Evolutionary conservation across 1,140 invertebrate genomes (phyloP), one percentile per base, ranked within the genome.

Genomic region (Euwallacea similis): DNA sequence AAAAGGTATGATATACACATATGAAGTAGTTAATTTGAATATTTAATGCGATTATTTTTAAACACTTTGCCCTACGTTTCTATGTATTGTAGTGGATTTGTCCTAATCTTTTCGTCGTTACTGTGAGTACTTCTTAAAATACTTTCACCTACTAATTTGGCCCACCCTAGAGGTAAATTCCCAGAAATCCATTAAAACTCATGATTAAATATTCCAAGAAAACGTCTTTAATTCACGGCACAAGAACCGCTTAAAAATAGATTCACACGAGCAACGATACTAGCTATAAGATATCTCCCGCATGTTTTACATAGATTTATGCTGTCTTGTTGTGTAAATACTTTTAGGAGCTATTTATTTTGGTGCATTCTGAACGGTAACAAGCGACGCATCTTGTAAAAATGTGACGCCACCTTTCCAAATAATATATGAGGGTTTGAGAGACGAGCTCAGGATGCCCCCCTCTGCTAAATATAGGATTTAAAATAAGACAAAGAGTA

Each of bases 361-460:
- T 33, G 44, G 53, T 66, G 65, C 42, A 66, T 56, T 58, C 55
- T 66, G 53, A 66, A 66, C 13, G n/a, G 41, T 65, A 65, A 65
- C 63, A 65, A 65, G 65, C 42, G 42, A 58, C 53, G 53, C 65
- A 66, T 66, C 65, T 58, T 66, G 65, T 66, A 66, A 44, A 58
- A 58, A 66, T 66, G 33, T 58, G 15, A 66, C 65, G 65, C 65
- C 54, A 42, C 42, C 13, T 43, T 66, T 50, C 16, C 10, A 58
- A 58, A 66, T 66, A 66, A 56, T 66, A 66, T 66, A 66, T 56
- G 64, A 33, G 41, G 33, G 10, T 43, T 7, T 16, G 8, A 42
- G 11, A 46, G 9, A 62, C 60, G 21, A 46, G 43, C 21, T 54
- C 11, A 42, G 42, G 59, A 65, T 21, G 47, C 47, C 63, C 50